These are phyloP conservation scores for Xenopus petersii DNA, from an alignment of 2,797 vertebrate genomes.

Conservation along the genomic window DNA sequence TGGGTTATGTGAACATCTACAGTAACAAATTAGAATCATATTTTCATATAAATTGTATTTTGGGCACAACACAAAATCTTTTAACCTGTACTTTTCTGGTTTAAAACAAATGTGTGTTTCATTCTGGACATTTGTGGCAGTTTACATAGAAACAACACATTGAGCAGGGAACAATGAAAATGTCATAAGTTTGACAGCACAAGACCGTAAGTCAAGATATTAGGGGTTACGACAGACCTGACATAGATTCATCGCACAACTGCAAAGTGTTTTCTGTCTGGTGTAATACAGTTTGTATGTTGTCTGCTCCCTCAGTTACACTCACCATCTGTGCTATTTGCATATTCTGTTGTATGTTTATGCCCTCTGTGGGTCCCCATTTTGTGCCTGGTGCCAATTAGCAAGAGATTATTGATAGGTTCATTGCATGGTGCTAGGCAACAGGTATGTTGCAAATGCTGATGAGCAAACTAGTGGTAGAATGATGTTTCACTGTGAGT, in stretches of 20 bases:
- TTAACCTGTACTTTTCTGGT: conserved; percentile 1
- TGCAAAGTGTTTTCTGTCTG: background rate
- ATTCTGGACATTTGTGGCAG: conserved; percentile 31
- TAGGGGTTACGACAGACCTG: background rate
- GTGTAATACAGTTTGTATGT: background rate
- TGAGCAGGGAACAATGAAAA: background rate
- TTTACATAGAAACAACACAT: conserved; percentile 14
- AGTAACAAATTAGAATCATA: no score
- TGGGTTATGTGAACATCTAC: no score
- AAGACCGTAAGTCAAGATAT: background rate
- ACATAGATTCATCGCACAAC: background rate
- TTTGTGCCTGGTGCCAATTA: background rate
- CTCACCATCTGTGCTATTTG: conserved; percentile 3
- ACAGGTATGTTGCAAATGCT: no score
- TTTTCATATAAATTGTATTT: no score
- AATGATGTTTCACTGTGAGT: background rate
- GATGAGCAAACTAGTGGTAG: no score
- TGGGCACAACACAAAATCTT: background rate
- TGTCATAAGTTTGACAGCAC: background rate
- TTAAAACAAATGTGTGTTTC: background rate
- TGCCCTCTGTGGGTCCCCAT: background rate
- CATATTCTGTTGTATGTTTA: background rate
- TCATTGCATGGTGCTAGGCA: background rate
- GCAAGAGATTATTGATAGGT: background rate
- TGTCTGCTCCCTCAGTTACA: background rate